Base-by-base conservation (phyloP, 2,113 vertebrate species). In the Xenopus borealis region DNA sequence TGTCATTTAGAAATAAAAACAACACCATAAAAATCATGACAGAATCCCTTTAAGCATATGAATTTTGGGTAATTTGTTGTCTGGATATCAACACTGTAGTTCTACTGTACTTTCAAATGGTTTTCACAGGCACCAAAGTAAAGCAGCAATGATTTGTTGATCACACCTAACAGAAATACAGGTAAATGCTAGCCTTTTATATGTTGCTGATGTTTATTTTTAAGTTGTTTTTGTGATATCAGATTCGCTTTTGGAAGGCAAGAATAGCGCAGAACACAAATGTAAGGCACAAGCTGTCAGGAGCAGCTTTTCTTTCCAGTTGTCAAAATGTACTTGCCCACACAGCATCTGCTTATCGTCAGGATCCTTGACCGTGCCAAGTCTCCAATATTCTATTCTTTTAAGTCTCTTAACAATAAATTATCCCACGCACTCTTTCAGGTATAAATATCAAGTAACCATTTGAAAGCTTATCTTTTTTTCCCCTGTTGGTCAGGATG, bases 271-370 rank as follows among this genome's bases (percentile, higher is more conserved):
- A 50, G 47, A 50, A 50, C 47, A 12, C 47, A 55, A 16, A 55
- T 55, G 46, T 63, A 20, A 75, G 27, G 33, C 20, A 62, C 74
- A 77, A 70, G 66, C 66, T 77, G 74, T 70, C 47, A 70, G 5
- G 33, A 70, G 46, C 47, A 77, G 67, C 47, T 64, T 23, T 64
- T 77, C 66, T 46, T 47, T 53, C 44, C 61, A 69, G 74, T 77
- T 77, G 67, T 61, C 13, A 53, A 52, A 58, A 47, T 55, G 17
- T 55, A 46, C 58, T 70, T 70, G 67, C 61, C 74, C 74, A 64
- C 66, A 70, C 14, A 77, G 66, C 74, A 77, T 77, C 74, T 77
- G 74, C 73, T 75, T 62, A 30, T 69, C 73, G 62, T 75, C 66
- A 75, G 45, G 65, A 75, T 40, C 20, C 57, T 47, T 23, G 46